Evolutionary conservation across 37 sponge, comb jelly and placozoan species (phyloP).

Genomic region (Oscarella lobularis): DNA sequence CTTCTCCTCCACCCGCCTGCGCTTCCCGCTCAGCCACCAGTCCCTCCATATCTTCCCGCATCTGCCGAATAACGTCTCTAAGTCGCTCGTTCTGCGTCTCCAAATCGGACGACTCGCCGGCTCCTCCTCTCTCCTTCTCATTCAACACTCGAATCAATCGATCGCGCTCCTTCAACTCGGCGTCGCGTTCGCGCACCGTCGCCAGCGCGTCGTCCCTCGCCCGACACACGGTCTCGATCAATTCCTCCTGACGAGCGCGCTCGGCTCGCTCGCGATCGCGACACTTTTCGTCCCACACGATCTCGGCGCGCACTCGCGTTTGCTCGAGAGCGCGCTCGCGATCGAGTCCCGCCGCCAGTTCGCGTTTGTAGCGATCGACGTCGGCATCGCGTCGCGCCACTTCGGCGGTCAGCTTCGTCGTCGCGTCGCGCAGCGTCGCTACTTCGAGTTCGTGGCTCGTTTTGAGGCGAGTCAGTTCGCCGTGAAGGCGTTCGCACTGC

Average conservation of each 20-base stretch:
- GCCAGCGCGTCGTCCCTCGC: not conserved
- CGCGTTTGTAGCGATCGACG: not conserved
- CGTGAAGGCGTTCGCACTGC: too few species aligned
- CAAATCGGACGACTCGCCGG: not conserved
- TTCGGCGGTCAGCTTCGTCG: too few species aligned
- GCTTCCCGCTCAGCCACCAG: not conserved
- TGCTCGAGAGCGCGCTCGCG: not conserved
- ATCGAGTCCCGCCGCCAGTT: not conserved
- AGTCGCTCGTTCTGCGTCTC: not conserved
- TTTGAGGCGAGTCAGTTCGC: too few species aligned
- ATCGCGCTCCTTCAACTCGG: not conserved
- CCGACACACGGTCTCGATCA: not conserved
- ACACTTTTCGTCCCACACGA: not conserved
- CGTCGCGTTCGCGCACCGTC: not conserved
- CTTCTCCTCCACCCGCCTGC: not conserved
- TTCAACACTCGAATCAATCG: not conserved
- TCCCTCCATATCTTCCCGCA: slow-evolving; percentile 1
- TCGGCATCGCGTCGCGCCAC: too few species aligned
- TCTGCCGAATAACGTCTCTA: not conserved
- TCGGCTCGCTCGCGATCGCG: not conserved
- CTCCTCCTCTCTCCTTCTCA: too few species aligned
- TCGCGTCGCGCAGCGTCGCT: too few species aligned
- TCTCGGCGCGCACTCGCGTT: not conserved
- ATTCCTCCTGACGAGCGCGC: not conserved
- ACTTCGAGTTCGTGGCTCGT: too few species aligned